A percentile compares a stretch with the other conserved stretches of the same genome.
These are phyloP conservation scores for Heliconius himera DNA, from an alignment of 1,140 invertebrate species.

Conservation along the genomic window DNA sequence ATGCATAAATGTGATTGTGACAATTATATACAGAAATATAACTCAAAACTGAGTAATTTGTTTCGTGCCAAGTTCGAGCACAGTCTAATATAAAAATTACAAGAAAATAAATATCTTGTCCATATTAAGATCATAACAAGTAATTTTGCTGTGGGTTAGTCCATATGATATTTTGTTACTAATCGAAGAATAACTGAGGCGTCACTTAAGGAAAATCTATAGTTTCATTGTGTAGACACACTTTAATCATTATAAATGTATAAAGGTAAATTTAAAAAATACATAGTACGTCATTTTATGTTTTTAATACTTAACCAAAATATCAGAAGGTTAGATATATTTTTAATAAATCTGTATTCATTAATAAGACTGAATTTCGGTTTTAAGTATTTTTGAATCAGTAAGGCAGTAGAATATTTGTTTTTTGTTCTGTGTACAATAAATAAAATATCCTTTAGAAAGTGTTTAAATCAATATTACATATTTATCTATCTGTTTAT, in stretches of 20 bases:
- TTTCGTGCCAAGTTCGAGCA: neutral
- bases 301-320: too few species aligned
- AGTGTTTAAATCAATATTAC: neutral
- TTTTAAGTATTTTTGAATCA: too few species aligned
- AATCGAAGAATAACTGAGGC: neutral
- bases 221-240: neutral
- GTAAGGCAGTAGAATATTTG: neutral
- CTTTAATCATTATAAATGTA: neutral
- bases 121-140: neutral
- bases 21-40: too few species aligned
- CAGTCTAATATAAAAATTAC: neutral
- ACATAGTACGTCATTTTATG: too few species aligned
- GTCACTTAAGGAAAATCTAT: constrained; percentile 14
- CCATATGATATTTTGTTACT: constrained; percentile 9
- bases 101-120: neutral
- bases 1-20: too few species aligned
- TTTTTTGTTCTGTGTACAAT: neutral
- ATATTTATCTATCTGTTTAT: neutral
- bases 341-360: too few species aligned
- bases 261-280: neutral
- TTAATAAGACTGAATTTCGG: too few species aligned
- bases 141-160: neutral
- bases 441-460: neutral
- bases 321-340: too few species aligned
- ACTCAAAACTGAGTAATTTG: too few species aligned